A percentile compares a stretch with the other conserved stretches of the same genome.
These are phyloP conservation scores for Galendromus occidentalis DNA, from an alignment of 1,140 invertebrate genomes.

Conservation along the genomic window DNA sequence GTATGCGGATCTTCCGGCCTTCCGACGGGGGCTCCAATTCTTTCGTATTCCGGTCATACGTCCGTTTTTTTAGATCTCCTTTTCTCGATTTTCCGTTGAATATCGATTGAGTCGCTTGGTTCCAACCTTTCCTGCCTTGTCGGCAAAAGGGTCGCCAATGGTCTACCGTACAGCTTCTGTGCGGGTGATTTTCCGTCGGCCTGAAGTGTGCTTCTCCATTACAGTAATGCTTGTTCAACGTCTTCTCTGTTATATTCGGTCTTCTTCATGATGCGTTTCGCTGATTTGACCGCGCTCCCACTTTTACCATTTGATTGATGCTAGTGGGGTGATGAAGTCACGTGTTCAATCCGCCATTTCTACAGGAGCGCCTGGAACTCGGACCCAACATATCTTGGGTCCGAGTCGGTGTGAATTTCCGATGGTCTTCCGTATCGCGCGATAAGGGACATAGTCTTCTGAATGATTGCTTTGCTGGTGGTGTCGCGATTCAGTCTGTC, in stretches of 20 bases:
- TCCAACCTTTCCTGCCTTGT: too few relatives aligned
- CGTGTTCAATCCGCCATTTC: not conserved
- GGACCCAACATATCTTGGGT: not conserved
- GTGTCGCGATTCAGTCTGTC: not conserved
- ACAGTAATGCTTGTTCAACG: not conserved
- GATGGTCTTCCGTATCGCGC: not conserved
- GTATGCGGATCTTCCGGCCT: too few relatives aligned
- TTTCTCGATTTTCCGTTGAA: too few relatives aligned
- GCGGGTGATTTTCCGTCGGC: not conserved
- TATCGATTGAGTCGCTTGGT: too few relatives aligned
- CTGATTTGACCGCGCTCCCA: not conserved
- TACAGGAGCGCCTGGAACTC: not conserved
- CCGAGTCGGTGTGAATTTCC: not conserved
- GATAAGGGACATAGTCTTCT: not conserved
- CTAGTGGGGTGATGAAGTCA: not conserved
- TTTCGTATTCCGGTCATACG: too few relatives aligned
- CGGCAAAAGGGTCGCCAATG: not conserved
- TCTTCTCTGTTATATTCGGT: too few relatives aligned
- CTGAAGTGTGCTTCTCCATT: not conserved
- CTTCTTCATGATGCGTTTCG: not conserved
- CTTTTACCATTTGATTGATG: not conserved
- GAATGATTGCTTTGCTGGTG: not conserved
- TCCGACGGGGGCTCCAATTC: too few relatives aligned
- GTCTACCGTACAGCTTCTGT: not conserved
- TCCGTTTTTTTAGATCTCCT: too few relatives aligned